A percentile compares a stretch with the other conserved stretches of the same genome.
These are phyloP conservation scores for Cyprinodon brontotheroides DNA, from an alignment of 2,113 vertebrate genomes.

Conservation along the genomic window DNA sequence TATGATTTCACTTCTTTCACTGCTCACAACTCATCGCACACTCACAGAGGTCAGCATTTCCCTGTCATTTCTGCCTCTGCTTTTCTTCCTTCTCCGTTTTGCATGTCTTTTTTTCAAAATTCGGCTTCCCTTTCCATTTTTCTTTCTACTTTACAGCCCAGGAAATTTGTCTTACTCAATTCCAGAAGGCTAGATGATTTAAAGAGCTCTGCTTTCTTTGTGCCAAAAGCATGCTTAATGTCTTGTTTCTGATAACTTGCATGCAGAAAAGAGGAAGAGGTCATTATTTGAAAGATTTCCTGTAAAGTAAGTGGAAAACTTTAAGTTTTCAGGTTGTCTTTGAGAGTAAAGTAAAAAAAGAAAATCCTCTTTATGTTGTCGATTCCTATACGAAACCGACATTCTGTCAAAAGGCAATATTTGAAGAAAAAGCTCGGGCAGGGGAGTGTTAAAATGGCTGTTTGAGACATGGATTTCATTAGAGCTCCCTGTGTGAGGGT, in stretches of 20 bases:
- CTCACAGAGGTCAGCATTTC: slow-evolving; percentile 56
- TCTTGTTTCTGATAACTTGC: slow-evolving; percentile 22
- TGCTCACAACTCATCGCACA: slow-evolving; percentile 52
- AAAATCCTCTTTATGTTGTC: neutral
- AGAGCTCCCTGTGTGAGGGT: slow-evolving; percentile 55
- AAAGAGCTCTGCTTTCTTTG: neutral
- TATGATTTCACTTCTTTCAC: slow-evolving; percentile 62
- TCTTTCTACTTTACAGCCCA: slow-evolving; percentile 26
- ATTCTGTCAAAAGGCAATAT: slow-evolving; percentile 36
- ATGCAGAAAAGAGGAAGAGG: slow-evolving; percentile 4
- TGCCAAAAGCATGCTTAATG: neutral
- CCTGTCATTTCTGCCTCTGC: slow-evolving; percentile 41
- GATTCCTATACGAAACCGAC: slow-evolving; percentile 17
- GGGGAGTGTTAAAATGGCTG: slow-evolving; percentile 20
- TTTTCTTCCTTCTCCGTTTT: slow-evolving; percentile 40
- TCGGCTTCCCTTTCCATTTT: slow-evolving; percentile 22
- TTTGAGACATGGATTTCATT: slow-evolving; percentile 66
- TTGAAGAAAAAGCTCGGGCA: neutral
- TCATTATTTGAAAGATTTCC: slow-evolving; percentile 11
- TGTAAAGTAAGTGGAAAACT: neutral
- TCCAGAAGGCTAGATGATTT: slow-evolving; percentile 41
- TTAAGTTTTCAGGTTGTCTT: neutral
- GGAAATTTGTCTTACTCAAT: slow-evolving; percentile 33
- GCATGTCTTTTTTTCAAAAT: slow-evolving; percentile 31
- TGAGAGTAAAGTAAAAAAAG: neutral